Evolutionary conservation across 2,888 invertebrate genomes (phyloP).

Genomic region (Deladenus siricidicola): DNA sequence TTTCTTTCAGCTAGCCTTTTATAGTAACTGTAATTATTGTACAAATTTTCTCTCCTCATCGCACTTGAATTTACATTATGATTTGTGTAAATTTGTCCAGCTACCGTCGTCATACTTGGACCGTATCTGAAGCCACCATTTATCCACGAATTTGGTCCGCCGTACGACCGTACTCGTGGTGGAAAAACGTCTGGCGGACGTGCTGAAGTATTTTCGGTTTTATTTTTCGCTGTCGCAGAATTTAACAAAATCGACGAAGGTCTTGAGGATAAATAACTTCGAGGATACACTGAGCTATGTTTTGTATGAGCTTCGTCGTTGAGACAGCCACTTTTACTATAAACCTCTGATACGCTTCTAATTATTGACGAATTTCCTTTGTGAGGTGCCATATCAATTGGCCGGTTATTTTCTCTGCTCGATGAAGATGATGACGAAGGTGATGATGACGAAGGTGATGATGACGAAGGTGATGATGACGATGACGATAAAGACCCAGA

Average conservation of each 20-base stretch:
- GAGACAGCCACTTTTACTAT: background rate
- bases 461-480: background rate
- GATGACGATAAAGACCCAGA: background rate
- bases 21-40: conserved; percentile 1
- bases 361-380: background rate
- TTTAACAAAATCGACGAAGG: no score
- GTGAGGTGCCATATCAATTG: background rate
- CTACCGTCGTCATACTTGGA: background rate
- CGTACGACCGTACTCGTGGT: background rate
- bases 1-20: conserved; percentile 5
- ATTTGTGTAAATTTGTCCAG: background rate
- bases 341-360: background rate
- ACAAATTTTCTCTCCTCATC: background rate
- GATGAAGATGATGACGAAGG: background rate
- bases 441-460: background rate
- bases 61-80: background rate
- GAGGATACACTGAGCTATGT: no score
- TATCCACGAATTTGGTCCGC: background rate
- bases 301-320: background rate
- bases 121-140: background rate
- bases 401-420: background rate
- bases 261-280: no score
- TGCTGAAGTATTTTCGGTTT: no score
- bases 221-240: background rate
- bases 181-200: no score